Percentiles rank a stretch among this genome's conserved stretches.
Conservation (phyloP, 2,797 vertebrate species). For the Leptoclinus maculatus region DNA sequence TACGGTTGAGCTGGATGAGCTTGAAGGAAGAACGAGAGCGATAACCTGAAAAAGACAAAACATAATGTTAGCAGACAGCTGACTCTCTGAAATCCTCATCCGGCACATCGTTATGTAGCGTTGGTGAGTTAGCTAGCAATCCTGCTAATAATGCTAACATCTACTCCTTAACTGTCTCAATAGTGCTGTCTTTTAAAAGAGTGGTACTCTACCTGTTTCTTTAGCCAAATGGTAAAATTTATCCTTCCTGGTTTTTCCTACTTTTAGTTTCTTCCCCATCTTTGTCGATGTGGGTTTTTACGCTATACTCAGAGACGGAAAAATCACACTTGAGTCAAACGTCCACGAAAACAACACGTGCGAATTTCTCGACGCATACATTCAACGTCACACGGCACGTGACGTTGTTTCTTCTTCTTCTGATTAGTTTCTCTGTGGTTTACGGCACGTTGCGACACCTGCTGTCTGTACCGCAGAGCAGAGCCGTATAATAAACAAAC, state of each 20-base stretch:
- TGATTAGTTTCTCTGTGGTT: not conserved
- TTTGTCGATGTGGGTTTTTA: conserved; percentile 7
- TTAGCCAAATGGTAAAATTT: conserved; percentile 98
- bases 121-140: not conserved
- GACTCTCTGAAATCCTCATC: not conserved
- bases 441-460: conserved; percentile 26
- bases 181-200: not conserved
- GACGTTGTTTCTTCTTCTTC: not conserved
- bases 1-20: conserved; percentile 95
- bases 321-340: not conserved
- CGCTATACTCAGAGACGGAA: not conserved
- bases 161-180: not conserved
- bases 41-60: conserved; percentile 84
- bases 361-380: conserved; percentile 16
- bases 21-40: conserved; percentile 98
- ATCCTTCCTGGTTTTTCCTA: conserved; percentile 93
- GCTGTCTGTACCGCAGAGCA: not conserved
- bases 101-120: no score
- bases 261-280: conserved; percentile 98
- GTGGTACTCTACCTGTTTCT: conserved; percentile 88
- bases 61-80: fast-evolving
- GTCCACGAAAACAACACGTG: conserved; percentile 77
- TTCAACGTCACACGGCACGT: conserved; percentile 49
- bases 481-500: not conserved
- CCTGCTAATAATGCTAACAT: conserved; percentile 29